phyloP scores from a whole-genome alignment of 2,797 vertebrate genomes.

The Muscicapa striata region DNA sequence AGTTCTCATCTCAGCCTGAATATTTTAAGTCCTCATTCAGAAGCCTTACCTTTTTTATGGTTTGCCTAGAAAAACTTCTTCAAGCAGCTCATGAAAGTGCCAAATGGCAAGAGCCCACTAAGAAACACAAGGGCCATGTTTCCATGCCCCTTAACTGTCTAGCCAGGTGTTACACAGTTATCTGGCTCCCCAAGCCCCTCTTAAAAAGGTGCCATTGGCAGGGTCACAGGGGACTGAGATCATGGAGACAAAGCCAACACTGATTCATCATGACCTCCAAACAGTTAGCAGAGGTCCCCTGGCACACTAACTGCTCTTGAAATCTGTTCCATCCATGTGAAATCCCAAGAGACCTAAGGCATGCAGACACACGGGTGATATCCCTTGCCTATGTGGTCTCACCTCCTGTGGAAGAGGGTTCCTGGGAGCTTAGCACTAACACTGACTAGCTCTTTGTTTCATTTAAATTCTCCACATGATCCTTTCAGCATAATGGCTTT shows the following conservation, averaged over 20 bases:
- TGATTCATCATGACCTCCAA: neutral
- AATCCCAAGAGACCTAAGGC: neutral
- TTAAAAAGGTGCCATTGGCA: neutral
- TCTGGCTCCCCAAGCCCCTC: neutral
- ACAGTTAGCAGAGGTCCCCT: neutral
- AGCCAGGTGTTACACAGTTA: neutral
- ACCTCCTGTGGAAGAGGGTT: neutral
- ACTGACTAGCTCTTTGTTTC: neutral
- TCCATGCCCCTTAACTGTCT: neutral
- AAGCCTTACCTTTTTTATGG: neutral
- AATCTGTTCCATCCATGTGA: neutral
- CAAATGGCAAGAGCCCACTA: neutral
- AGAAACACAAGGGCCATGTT: neutral
- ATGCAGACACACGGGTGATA: neutral
- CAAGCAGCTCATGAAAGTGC: neutral
- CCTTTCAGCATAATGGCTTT: neutral
- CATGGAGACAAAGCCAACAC: neutral
- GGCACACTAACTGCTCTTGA: neutral
- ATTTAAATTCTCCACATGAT: neutral
- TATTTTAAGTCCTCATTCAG: neutral
- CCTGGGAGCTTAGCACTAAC: neutral
- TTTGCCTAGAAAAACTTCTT: neutral
- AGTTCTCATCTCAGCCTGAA: neutral
- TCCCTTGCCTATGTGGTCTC: neutral
- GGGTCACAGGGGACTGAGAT: neutral